These are phyloP conservation scores for Lepus europaeus DNA, from an alignment of 2,113 vertebrate genomes.

Conservation along the genomic window DNA sequence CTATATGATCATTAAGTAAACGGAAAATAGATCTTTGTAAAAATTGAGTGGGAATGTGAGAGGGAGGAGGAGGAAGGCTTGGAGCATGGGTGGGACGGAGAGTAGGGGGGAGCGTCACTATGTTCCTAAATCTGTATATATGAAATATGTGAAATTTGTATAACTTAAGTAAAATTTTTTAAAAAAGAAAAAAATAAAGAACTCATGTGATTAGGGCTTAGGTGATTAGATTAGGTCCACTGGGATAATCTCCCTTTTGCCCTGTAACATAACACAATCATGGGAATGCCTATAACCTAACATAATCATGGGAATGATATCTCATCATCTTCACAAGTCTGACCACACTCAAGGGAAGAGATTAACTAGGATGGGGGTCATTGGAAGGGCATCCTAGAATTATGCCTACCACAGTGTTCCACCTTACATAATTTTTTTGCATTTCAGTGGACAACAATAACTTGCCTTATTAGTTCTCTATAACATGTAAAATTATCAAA, in stretches of 20 bases:
- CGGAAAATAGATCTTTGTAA: no score
- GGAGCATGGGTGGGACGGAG: no score
- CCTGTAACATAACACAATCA: background rate
- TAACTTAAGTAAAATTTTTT: no score
- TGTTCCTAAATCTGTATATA: no score
- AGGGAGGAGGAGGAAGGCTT: no score
- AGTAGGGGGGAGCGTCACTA: no score
- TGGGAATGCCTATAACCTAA: background rate
- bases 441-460: background rate
- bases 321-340: background rate
- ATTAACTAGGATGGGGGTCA: background rate
- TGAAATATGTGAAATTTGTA: no score
- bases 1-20: no score
- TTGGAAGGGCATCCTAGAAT: background rate
- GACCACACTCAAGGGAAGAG: background rate
- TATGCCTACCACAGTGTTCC: background rate
- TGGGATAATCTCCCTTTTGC: background rate
- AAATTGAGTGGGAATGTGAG: no score
- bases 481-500: constrained; percentile 8
- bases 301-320: background rate
- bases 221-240: background rate
- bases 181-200: background rate
- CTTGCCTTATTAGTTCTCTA: constrained; percentile 12
- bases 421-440: background rate
- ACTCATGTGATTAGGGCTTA: background rate